These are phyloP conservation scores for Deilephila elpenor DNA, from an alignment of 2,888 invertebrate genomes.

Conservation along the genomic window DNA sequence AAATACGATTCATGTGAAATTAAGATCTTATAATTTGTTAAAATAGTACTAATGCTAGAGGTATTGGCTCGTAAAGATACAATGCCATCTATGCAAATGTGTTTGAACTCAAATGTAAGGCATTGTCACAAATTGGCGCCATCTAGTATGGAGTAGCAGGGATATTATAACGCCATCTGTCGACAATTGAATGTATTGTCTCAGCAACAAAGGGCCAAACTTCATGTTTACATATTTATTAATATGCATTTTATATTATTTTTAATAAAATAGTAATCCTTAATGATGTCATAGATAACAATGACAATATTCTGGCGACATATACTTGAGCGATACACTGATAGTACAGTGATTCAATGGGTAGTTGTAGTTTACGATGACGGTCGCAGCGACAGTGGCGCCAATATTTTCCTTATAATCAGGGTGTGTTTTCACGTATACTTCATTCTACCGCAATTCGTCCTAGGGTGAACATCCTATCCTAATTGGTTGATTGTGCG, in stretches of 20 bases:
- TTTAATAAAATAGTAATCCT: neutral
- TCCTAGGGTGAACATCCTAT: conserved; percentile 79
- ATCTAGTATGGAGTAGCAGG: conserved; percentile 56
- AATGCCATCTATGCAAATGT: neutral
- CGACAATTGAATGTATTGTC: neutral
- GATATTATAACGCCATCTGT: conserved; percentile 26
- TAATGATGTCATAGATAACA: neutral
- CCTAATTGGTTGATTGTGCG: conserved; percentile 63
- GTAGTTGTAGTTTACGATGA: conserved; percentile 51
- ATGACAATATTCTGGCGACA: neutral
- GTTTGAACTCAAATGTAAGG: neutral
- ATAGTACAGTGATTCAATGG: conserved; percentile 1
- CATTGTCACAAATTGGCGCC: conserved; percentile 38
- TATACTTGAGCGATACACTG: neutral
- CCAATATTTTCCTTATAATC: conserved; percentile 82
- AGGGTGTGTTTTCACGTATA: conserved; percentile 81
- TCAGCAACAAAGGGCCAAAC: neutral
- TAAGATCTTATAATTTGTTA: no score
- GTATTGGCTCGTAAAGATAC: neutral
- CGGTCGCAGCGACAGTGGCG: conserved; percentile 71
- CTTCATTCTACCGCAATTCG: conserved; percentile 82
- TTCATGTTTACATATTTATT: neutral
- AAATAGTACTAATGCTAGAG: no score
- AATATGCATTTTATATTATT: neutral
- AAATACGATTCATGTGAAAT: no score